phyloP scores from a whole-genome alignment of 2,113 vertebrate species.

The Mionectes macconnelli region DNA sequence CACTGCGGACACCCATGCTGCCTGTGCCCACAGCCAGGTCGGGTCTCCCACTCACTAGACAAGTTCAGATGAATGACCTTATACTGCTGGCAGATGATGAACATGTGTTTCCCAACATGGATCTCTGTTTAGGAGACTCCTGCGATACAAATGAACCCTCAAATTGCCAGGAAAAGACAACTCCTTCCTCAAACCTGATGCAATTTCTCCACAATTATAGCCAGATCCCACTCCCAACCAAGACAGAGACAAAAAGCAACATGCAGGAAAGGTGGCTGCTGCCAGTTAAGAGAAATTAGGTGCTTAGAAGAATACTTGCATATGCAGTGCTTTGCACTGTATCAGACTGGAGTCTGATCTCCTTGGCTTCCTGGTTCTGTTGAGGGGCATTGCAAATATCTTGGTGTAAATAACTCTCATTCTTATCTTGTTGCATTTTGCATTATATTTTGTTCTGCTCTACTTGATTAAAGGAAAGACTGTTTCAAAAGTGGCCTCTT shows the following conservation, averaged over 20 bases:
- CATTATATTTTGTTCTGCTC: neutral
- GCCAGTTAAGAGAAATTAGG: neutral
- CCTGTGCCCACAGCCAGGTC: neutral
- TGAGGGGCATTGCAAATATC: neutral
- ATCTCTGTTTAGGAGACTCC: neutral
- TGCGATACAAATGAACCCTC: neutral
- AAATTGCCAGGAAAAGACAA: neutral
- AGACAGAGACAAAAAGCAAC: neutral
- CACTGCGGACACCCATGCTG: neutral
- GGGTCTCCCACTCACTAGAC: fast-evolving
- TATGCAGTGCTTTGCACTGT: neutral
- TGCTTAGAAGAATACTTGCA: neutral
- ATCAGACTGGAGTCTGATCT: neutral
- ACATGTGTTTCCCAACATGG: neutral
- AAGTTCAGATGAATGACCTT: neutral
- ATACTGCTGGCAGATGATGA: neutral
- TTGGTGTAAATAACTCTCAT: neutral
- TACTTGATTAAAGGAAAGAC: neutral
- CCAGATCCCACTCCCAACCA: neutral
- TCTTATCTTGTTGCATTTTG: neutral
- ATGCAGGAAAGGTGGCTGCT: neutral
- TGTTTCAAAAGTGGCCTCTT: neutral
- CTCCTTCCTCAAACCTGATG: neutral
- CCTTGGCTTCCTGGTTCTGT: neutral
- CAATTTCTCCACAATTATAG: neutral